Percentiles rank a stretch among this genome's conserved stretches.
These are phyloP conservation scores for Orthonyx spaldingii DNA, from an alignment of 2,113 vertebrate species.

Conservation along the genomic window DNA sequence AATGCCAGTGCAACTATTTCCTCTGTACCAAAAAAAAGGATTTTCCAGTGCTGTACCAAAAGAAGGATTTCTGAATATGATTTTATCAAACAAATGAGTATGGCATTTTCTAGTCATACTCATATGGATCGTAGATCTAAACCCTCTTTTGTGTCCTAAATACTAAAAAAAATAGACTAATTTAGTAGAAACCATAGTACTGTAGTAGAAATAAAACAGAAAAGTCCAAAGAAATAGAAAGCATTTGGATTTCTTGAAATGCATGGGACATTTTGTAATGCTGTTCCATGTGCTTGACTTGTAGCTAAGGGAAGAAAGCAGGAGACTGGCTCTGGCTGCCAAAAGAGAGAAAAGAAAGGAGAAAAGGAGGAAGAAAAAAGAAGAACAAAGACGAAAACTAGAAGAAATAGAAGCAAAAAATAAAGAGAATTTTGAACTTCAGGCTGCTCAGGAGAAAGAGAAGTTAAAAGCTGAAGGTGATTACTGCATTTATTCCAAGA, in stretches of 20 bases:
- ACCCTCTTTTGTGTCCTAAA: not conserved
- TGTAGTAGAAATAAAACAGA: not conserved
- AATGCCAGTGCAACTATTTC: accelerated
- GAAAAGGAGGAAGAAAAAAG: constrained; percentile 94
- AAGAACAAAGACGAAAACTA: constrained; percentile 83
- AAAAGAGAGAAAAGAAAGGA: constrained; percentile 98
- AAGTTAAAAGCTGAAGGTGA: constrained; percentile 92
- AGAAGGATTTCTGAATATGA: not conserved
- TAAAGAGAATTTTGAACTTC: constrained; percentile 91
- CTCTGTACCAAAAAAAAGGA: not conserved
- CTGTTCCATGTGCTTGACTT: not conserved
- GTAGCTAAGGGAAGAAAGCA: constrained; percentile 90
- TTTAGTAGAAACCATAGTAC: not conserved
- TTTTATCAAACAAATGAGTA: not conserved
- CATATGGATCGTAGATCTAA: not conserved
- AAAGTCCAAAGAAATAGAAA: not conserved
- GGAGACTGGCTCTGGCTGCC: constrained; percentile 93
- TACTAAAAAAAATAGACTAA: not conserved
- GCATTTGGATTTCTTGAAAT: not conserved
- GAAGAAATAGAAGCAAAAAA: constrained; percentile 97
- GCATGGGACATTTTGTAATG: not conserved
- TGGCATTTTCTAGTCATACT: not conserved
- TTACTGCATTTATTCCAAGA: not conserved
- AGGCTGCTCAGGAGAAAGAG: constrained; percentile 87
- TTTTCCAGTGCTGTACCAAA: not conserved